These are phyloP conservation scores for Rhyacichthys aspro DNA, from an alignment of 2,797 vertebrate genomes.

Conservation along the genomic window DNA sequence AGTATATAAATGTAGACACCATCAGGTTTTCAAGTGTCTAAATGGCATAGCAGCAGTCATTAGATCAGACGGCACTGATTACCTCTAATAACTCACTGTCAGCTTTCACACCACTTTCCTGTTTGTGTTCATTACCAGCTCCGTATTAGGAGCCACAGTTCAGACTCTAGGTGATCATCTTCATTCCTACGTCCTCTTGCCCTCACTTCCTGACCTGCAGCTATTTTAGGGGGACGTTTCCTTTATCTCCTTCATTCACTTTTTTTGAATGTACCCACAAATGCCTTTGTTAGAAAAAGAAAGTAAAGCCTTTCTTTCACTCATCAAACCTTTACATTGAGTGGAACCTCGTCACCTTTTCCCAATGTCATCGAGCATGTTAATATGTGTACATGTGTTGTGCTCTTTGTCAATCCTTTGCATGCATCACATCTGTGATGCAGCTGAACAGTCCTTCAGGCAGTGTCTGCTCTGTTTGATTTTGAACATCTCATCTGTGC, in stretches of 20 bases:
- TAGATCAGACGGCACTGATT: conserved; percentile 26
- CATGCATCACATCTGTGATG: conserved; percentile 78
- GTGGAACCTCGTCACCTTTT: conserved; percentile 36
- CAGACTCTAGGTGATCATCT: conserved; percentile 42
- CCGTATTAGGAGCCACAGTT: conserved; percentile 68
- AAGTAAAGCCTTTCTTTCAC: conserved; percentile 35
- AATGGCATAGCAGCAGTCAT: background rate
- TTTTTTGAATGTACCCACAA: conserved; percentile 38
- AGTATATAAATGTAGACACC: too few species aligned
- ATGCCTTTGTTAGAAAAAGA: conserved; percentile 37
- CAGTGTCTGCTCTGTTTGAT: conserved; percentile 69
- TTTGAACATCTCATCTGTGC: conserved; percentile 59
- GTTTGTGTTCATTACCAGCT: conserved; percentile 56
- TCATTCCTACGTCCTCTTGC: conserved; percentile 61
- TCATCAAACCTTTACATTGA: conserved; percentile 42
- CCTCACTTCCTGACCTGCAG: conserved; percentile 52
- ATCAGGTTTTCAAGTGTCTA: too few species aligned
- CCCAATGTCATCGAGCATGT: conserved; percentile 31
- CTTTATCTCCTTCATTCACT: conserved; percentile 38
- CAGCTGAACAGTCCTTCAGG: conserved; percentile 77
- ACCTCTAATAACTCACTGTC: conserved; percentile 37
- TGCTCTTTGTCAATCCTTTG: conserved; percentile 43
- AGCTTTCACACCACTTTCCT: conserved; percentile 38
- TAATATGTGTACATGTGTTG: conserved; percentile 47
- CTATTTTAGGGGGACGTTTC: conserved; percentile 45